A percentile compares a stretch with the other conserved stretches of the same genome.
phyloP scores from a whole-genome alignment of 2,888 invertebrate species.

The Psylliodes chrysocephalus region DNA sequence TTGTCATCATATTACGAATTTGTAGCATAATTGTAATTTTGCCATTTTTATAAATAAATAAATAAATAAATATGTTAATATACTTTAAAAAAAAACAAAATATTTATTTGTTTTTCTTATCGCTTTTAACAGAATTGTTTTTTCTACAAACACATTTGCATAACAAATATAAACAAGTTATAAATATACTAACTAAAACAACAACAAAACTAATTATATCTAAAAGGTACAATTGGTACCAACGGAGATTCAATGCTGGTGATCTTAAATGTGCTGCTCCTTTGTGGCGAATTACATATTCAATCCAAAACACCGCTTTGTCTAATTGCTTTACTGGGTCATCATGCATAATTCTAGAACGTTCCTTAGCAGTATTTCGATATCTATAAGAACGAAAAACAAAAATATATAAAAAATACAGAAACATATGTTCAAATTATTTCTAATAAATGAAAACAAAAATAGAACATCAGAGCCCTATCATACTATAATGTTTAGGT shows the following conservation, averaged over 20 bases:
- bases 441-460: neutral
- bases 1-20: too few species aligned
- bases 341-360: constrained; percentile 34
- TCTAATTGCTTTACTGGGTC: constrained; percentile 34
- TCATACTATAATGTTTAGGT: neutral
- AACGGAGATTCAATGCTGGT: constrained; percentile 34
- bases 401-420: too few species aligned
- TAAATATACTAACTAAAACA: neutral
- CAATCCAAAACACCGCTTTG: constrained; percentile 41
- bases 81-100: too few species aligned
- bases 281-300: constrained; percentile 35
- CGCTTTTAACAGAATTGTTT: neutral
- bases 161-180: neutral
- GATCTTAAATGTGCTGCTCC: constrained; percentile 37
- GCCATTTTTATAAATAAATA: too few species aligned
- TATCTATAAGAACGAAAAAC: constrained; percentile 31
- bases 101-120: constrained; percentile 5
- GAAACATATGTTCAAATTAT: neutral
- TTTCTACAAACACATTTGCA: neutral
- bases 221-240: constrained; percentile 40
- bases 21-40: too few species aligned
- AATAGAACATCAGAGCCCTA: neutral
- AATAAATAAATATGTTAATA: too few species aligned
- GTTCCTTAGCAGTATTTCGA: constrained; percentile 24
- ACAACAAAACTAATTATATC: constrained; percentile 30